Base-by-base conservation (phyloP, 2,113 vertebrate species). In the Toxostoma redivivum region DNA sequence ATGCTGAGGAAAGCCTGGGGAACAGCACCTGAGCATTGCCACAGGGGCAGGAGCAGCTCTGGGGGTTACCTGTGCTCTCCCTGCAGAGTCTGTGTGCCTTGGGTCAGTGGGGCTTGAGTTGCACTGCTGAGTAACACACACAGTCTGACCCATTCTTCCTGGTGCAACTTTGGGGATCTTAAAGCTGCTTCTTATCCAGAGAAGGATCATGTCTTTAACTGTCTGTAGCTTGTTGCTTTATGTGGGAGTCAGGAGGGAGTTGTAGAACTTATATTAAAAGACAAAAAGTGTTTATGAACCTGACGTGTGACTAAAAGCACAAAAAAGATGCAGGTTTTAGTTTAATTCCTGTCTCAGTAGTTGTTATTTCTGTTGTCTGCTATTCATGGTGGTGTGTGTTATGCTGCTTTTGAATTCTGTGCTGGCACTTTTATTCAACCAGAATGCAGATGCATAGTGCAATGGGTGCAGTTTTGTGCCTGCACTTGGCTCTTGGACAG, bases 41-140 rank as follows among this genome's bases (percentile, higher is more conserved):
- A 2, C 1, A 33, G 53, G 37, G 87, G 65, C 50, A 66, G 69
- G 69, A 66, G 40, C 58, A 45, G 56, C 53, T 30, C 31, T 8
- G 38, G 2, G 72, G 81, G 8, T 25, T 30, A 2, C 28, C 66
- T 33, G 54, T 15, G 51, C 10, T 23, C 35, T 45, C 71, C 38
- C 42, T 23, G 44, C 37, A 17, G 12, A 24, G 33, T 20, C 0
- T 10, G 16, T 31, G 58, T 51, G 72, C 0, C 0, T 27, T 27
- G 9, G 30, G 33, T 11, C 51, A 40, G 57, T 2, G 47, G 31
- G 53, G 13, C 38, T 66, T 12, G 30, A 66, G 67, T 40, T 42
- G 6, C 42, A 14, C 24, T 45, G 11, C 2, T 2, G 24, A 48
- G 60, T 4, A 22, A 22, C 45, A 7, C 13, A 2, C 9, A 2